Base-by-base conservation (phyloP, 1,140 invertebrate species). In the Drosophila pruinosa region DNA sequence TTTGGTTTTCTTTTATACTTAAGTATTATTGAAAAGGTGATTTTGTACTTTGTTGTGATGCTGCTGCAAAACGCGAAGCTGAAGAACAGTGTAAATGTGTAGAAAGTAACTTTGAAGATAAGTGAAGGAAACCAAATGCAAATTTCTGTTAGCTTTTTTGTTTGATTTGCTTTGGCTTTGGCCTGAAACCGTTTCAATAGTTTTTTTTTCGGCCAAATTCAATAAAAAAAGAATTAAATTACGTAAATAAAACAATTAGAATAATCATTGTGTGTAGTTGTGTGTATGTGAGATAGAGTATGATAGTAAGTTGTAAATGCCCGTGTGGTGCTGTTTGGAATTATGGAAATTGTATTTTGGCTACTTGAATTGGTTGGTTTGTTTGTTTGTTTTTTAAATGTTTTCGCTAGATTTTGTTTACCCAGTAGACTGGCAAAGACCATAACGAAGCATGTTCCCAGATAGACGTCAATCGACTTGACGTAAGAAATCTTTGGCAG, bases 401-500 rank as follows among this genome's bases (percentile, higher is more conserved):
- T 71, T 71, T 75, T 79, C 63, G 71, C 61, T 83, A 81, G 78
- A 72, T 75, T 75, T 90, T 89, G 94, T 95, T 95, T 94, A 97
- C 96, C 96, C 92, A 98, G 93, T 89, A 98, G 93, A 92, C 97
- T 98, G 82, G 97, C 97, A 93, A 98, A 98, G 83, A 98, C 97
- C 97, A 98, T 98, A 91, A 98, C 97, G 96, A 98, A 99, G 94
- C 97, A 99, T 75, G 97, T 99, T 82, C 98, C 98, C 92, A 99
- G 93, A 93, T 98, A 99, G 72, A 99, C 97, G 93, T 99, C 98
- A 92, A 99, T 99, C 85, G 97, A 98, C 92, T 99, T 99, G 92
- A 99, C 97, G 93, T 99, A 99, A 67, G 97, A 98, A 91, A 99
- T 99, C 94, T 99, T 99, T 83, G 98, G 98, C 91, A 99, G 94